Conservation (phyloP, 2,888 invertebrate genomes). For the Apamea epomidion region DNA sequence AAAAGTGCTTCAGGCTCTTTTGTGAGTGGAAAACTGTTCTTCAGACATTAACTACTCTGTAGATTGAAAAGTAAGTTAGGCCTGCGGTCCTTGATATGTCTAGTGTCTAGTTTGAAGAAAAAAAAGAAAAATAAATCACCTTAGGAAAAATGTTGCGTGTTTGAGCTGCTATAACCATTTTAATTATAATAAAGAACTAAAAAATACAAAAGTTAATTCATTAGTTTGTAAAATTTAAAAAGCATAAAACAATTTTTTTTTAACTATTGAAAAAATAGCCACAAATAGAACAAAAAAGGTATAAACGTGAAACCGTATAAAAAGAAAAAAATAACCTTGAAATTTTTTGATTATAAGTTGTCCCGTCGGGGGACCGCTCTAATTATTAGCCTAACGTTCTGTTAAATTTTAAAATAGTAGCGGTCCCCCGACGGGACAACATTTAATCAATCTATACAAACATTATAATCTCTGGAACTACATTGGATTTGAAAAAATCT, state of each 20-base stretch:
- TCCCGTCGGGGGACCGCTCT: too few species aligned
- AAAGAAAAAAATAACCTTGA: too few species aligned
- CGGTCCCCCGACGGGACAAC: too few species aligned
- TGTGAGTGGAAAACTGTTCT: not conserved
- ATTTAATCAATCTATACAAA: too few species aligned
- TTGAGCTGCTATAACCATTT: not conserved
- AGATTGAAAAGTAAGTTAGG: conserved; percentile 23
- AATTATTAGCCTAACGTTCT: too few species aligned
- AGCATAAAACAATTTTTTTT: too few species aligned
- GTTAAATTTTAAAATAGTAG: too few species aligned
- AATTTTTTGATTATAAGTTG: too few species aligned
- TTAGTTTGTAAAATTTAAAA: too few species aligned
- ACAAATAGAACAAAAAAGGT: too few species aligned
- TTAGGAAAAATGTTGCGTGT: not conserved
- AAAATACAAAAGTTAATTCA: not conserved
- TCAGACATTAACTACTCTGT: conserved; percentile 3
- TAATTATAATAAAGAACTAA: not conserved
- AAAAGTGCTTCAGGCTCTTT: conserved; percentile 15
- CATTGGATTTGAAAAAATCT: not conserved
- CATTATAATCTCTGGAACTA: not conserved
- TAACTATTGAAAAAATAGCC: too few species aligned
- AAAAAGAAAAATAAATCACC: not conserved
- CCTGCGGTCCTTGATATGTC: not conserved
- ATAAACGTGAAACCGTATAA: too few species aligned
- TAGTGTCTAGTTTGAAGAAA: not conserved